Evolutionary conservation across 2,888 invertebrate species (phyloP).

Genomic region (Drosophila bunnanda): DNA sequence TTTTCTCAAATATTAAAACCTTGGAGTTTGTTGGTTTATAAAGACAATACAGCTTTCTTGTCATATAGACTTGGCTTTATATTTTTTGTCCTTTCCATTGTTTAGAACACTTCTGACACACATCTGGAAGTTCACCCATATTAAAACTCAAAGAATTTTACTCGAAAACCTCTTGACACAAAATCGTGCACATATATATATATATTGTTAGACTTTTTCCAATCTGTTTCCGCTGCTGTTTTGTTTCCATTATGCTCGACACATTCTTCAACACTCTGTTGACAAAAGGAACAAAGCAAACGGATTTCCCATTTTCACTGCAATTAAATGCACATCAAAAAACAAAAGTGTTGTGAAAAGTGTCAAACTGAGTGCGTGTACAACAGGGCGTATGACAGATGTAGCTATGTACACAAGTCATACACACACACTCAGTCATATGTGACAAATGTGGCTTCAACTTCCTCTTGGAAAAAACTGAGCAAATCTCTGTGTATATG

Average conservation of each 20-base stretch:
- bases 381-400: conserved; percentile 59
- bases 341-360: conserved; percentile 28
- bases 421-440: conserved; percentile 4
- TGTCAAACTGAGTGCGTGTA: conserved; percentile 57
- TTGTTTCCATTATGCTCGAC: conserved; percentile 34
- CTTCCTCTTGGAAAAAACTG: conserved; percentile 15
- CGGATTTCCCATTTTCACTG: conserved; percentile 44
- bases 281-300: conserved; percentile 34
- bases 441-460: conserved; percentile 36
- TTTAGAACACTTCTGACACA: conserved; percentile 13
- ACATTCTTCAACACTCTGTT: conserved; percentile 14
- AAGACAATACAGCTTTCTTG: background rate
- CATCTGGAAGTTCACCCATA: conserved; percentile 7
- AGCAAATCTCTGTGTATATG: conserved; percentile 14
- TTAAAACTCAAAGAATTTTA: conserved; percentile 3
- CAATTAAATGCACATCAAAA: conserved; percentile 75
- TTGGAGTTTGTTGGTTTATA: background rate
- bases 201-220: conserved; percentile 5
- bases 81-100: conserved; percentile 3
- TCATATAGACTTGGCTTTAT: background rate
- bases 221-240: conserved; percentile 38
- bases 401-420: conserved; percentile 20
- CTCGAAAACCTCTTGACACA: conserved; percentile 17
- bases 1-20: conserved; percentile 1
- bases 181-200: background rate